A percentile compares a stretch with the other conserved stretches of the same genome.
These are phyloP conservation scores for Sarcophilus harrisii DNA, from an alignment of 2,797 vertebrate genomes.

Conservation along the genomic window DNA sequence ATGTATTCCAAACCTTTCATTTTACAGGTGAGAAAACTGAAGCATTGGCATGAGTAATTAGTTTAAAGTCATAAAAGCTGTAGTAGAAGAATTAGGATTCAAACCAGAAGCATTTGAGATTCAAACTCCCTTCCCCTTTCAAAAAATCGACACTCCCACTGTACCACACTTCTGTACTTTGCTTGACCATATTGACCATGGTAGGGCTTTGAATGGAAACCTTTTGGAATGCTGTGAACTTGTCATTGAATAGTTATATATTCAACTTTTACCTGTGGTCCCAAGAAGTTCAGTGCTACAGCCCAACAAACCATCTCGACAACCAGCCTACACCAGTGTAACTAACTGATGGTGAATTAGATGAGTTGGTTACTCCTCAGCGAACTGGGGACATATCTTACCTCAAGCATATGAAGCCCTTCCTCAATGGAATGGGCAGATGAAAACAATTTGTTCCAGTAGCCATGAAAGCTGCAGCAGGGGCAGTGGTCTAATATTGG, in stretches of 20 bases:
- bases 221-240: background rate
- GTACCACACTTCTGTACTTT: background rate
- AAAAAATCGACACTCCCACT: background rate
- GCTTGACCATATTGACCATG: background rate
- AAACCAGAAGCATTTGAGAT: background rate
- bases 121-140: background rate
- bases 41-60: background rate
- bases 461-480: background rate
- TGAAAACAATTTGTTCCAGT: background rate
- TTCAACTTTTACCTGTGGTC: background rate
- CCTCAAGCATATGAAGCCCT: background rate
- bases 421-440: background rate
- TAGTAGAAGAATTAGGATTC: background rate
- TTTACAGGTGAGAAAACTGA: background rate
- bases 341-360: background rate
- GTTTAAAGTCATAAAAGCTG: background rate
- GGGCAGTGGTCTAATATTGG: no score
- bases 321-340: background rate
- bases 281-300: background rate
- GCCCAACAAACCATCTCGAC: background rate
- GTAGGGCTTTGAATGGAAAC: background rate
- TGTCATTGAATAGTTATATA: background rate
- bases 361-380: no score
- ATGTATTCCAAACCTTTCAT: background rate
- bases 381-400: background rate